Evolutionary conservation across 1,140 invertebrate genomes (phyloP), one percentile per base, ranked within the genome.

Genomic region (Popillia japonica): DNA sequence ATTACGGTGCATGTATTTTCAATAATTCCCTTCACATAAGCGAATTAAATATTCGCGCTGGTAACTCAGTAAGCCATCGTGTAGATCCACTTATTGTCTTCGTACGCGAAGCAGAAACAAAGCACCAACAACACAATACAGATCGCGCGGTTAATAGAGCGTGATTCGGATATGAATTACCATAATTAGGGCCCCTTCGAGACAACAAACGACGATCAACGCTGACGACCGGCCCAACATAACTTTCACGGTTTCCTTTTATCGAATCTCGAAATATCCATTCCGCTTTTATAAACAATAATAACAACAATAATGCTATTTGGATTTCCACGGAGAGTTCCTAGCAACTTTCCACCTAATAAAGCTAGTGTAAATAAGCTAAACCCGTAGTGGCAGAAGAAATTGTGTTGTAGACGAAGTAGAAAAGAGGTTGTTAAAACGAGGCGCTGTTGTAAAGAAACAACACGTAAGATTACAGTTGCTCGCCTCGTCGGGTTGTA

Each of bases 101-200:
- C 7, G 22, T 34, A 23, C 22, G 22, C 61, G 22, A 11, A 68
- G 61, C 61, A 68, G 61, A 68, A 68, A 68, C 61, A 68, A 68
- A 68, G 22, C 61, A 17, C 61, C 22, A 27, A 27, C 61, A 34
- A 68, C 61, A 68, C 61, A 68, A 68, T 68, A 34, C 61, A 68
- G 61, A 20, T 68, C 61, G 20, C 61, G 61, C 61, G 61, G 61
- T 68, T 68, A 68, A 68, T 68, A 68, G 61, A 68, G 61, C 61
- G 61, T 68, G 61, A 68, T 68, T 68, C 61, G 61, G 61, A 68
- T 68, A 68, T 68, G 61, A 68, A 68, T 68, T 68, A 68, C 61
- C 61, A 68, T 68, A 68, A 68, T 68, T 68, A 68, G 61, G 61
- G 20, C 61, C 61, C 61, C 61, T 34, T 34, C 61, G 61, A 68